Base-by-base conservation (phyloP, 1,140 invertebrate genomes). In the Brachystomella parvula region DNA sequence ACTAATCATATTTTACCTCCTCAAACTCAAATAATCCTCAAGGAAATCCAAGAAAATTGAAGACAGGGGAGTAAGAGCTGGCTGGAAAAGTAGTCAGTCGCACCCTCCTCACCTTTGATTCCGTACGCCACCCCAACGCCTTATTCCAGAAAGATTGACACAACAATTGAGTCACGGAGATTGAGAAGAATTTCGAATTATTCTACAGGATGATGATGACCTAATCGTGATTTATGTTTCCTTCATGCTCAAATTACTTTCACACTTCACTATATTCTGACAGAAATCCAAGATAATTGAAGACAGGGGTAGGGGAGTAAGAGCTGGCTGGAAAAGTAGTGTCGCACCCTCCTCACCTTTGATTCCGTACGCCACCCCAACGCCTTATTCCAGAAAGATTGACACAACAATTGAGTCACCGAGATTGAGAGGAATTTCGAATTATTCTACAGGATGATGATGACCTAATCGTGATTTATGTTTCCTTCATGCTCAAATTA, bases 1-100 rank as follows among this genome's bases (percentile, higher is more conserved):
- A 71, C 65, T 71, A 68, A 68, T 67, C 59, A 53, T 53, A 12
- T 53, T 24, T 53, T 17, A 29, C 58, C 31, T 60, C 58, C 28
- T 15, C 29, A 9, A 29, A 15, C 12, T 6, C 29, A 19, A 53
- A 19, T 17, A 3, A 12, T 17, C 24, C 24, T 53, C 21, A 53
- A 53, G 24, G 24, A 17, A 53, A 24, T 24, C 24, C 21, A 12
- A n/a, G 9, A 44, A 44, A 44, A 9, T n/a, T 44, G 39, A 44
- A 44, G n/a, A 12, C 39, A 44, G n/a, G n/a, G n/a, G n/a, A n/a
- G n/a, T n/a, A n/a, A n/a, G n/a, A n/a, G n/a, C n/a, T n/a, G n/a
- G n/a, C n/a, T n/a, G n/a, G n/a, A n/a, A n/a, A n/a, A n/a, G n/a
- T n/a, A n/a, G n/a, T n/a, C n/a, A n/a, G n/a, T n/a, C n/a, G n/a